Conservation (phyloP, 2,888 invertebrate species). For the Vandiemenella viatica region DNA sequence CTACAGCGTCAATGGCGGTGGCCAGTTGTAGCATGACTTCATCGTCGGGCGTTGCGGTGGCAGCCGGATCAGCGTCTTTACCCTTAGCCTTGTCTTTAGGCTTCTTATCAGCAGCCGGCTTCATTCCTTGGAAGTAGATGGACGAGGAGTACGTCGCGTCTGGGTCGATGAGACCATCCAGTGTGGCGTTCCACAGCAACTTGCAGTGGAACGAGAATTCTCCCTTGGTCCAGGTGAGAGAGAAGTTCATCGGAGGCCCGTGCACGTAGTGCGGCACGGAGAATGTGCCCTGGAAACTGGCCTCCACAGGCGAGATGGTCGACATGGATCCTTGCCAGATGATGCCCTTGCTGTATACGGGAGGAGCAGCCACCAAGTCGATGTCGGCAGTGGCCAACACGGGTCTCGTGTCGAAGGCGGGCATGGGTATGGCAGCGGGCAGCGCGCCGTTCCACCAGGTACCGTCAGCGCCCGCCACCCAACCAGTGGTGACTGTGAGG, state of each 20-base stretch:
- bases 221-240: background rate
- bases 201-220: background rate
- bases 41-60: background rate
- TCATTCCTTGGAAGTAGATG: background rate
- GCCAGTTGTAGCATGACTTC: background rate
- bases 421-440: constrained; percentile 14
- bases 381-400: background rate
- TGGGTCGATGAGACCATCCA: background rate
- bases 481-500: background rate
- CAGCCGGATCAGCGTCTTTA: too few relatives aligned
- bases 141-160: background rate
- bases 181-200: background rate
- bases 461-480: background rate
- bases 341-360: background rate
- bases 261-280: background rate
- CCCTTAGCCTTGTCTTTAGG: background rate
- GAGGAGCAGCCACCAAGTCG: background rate
- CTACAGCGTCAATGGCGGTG: background rate
- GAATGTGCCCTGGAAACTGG: background rate
- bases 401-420: constrained; percentile 13
- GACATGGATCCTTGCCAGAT: background rate
- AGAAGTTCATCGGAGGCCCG: background rate
- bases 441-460: constrained; percentile 17
- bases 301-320: background rate
- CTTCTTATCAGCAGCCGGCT: background rate